Conservation (phyloP, 2,113 vertebrate genomes). For the Myrmecophaga tridactyla region DNA sequence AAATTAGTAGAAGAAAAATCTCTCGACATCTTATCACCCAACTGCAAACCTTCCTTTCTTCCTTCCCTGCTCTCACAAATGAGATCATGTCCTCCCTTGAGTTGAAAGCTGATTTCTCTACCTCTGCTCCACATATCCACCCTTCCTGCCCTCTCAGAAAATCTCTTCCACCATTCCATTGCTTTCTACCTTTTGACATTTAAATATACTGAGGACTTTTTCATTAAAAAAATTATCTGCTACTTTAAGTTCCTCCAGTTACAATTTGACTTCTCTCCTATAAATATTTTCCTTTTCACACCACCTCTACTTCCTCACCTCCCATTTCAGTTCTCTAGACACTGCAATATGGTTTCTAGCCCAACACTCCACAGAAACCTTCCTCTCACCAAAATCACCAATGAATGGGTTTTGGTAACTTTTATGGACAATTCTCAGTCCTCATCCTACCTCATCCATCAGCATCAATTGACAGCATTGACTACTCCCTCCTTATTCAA, state of each 20-base stretch:
- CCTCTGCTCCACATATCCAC: background rate
- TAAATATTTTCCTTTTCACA: background rate
- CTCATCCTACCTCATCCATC: background rate
- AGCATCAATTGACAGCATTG: background rate
- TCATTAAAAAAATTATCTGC: background rate
- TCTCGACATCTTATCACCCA: background rate
- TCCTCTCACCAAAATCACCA: background rate
- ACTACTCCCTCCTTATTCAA: background rate
- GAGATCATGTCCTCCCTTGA: background rate
- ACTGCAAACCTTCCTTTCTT: background rate
- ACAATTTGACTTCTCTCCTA: background rate
- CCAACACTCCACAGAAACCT: background rate
- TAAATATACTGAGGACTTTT: background rate
- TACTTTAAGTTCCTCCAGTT: background rate
- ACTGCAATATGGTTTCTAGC: background rate
- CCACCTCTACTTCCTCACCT: background rate
- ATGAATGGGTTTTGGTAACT: background rate
- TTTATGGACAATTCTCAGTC: background rate
- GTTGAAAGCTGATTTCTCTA: background rate
- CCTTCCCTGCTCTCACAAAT: background rate
- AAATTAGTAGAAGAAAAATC: background rate
- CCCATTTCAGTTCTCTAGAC: background rate
- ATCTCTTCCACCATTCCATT: background rate
- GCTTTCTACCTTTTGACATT: background rate
- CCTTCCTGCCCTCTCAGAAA: background rate